These are phyloP conservation scores for Sicus ferrugineus DNA, from an alignment of 2,888 invertebrate genomes.

Conservation along the genomic window DNA sequence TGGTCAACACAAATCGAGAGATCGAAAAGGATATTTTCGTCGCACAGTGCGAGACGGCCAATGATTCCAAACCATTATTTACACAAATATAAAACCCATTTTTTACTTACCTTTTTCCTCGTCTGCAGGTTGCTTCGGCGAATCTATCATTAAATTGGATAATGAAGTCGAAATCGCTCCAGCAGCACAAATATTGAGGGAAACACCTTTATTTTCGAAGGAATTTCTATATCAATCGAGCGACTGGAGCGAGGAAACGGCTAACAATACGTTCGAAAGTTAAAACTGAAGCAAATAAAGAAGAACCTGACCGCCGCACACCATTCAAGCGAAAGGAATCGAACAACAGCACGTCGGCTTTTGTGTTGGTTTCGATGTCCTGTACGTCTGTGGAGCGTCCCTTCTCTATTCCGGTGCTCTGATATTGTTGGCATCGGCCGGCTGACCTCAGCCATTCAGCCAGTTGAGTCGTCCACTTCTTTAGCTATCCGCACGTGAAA, in stretches of 20 bases:
- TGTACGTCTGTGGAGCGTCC: background rate
- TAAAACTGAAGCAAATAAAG: background rate
- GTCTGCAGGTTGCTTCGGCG: background rate
- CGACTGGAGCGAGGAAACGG: background rate
- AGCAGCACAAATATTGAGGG: slow-evolving; percentile 7
- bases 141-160: slow-evolving; percentile 10
- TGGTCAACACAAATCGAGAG: slow-evolving; percentile 15
- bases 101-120: background rate
- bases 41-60: slow-evolving; percentile 4
- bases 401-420: background rate
- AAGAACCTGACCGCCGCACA: no score
- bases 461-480: no score
- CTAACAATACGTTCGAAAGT: no score
- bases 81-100: slow-evolving; percentile 28
- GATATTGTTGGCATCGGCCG: no score
- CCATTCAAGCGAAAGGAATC: no score
- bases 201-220: slow-evolving; percentile 11
- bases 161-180: slow-evolving; percentile 9
- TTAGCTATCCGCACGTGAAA: no score
- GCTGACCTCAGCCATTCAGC: background rate
- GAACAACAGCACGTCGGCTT: no score
- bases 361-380: background rate
- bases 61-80: slow-evolving; percentile 28
- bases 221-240: background rate
- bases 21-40: slow-evolving; percentile 13